Percentiles rank a stretch among this genome's conserved stretches.
Evolutionary conservation across 2,888 invertebrate genomes (phyloP).

Genomic region (Ophion ventricosus): DNA sequence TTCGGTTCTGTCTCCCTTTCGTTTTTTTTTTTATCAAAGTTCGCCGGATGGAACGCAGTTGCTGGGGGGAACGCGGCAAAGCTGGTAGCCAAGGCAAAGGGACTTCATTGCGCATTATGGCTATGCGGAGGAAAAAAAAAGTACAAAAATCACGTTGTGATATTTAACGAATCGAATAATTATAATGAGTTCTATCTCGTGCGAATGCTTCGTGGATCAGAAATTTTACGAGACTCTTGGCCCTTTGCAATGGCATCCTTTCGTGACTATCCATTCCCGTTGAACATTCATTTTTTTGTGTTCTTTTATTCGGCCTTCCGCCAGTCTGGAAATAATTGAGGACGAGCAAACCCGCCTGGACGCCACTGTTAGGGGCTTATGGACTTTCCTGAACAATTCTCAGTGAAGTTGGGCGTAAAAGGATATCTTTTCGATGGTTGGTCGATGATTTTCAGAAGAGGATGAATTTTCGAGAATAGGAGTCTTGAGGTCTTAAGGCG

Average conservation of each 20-base stretch:
- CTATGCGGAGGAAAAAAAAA: slow-evolving; percentile 5
- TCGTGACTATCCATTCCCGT: neutral
- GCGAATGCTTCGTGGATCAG: slow-evolving; percentile 29
- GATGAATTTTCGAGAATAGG: too few relatives aligned
- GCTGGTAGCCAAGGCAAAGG: slow-evolving; percentile 28
- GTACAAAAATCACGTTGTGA: slow-evolving; percentile 1
- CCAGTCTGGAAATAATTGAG: too few relatives aligned
- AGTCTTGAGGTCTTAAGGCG: too few relatives aligned
- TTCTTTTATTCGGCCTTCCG: neutral
- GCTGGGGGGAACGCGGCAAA: slow-evolving; percentile 22
- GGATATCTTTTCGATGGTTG: too few relatives aligned
- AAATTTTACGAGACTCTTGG: slow-evolving; percentile 4
- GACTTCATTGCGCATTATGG: neutral
- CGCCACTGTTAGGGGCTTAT: too few relatives aligned
- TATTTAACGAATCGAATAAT: slow-evolving; percentile 62
- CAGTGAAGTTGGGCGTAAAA: too few relatives aligned
- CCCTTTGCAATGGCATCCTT: neutral
- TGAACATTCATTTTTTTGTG: neutral
- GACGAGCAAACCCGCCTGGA: too few relatives aligned
- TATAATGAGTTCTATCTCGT: slow-evolving; percentile 49
- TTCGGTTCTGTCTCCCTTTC: slow-evolving; percentile 17
- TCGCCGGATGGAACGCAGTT: neutral
- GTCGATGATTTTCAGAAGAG: too few relatives aligned
- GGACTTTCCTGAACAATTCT: too few relatives aligned
- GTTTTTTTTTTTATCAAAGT: neutral